Evolutionary conservation across 35 echinoderm and acorn worm species (phyloP).

Genomic region (Lytechinus variegatus): DNA sequence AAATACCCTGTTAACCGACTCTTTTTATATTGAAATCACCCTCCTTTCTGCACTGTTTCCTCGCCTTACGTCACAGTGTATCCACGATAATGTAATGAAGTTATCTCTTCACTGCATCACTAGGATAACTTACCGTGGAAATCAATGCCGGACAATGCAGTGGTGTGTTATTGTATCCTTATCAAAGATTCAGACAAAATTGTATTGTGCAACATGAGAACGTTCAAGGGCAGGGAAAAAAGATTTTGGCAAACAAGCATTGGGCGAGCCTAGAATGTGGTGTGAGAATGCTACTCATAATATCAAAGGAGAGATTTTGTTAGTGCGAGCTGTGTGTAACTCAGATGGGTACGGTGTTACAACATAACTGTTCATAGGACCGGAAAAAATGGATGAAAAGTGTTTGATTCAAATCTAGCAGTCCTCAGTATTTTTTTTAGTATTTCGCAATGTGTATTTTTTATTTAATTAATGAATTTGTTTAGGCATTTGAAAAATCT

Average conservation of each 20-base stretch:
- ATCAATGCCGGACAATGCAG: neutral
- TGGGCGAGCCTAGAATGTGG: neutral
- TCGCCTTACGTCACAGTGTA: neutral
- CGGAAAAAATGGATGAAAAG: no score
- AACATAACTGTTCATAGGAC: neutral
- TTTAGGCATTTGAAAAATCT: no score
- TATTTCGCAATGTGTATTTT: no score
- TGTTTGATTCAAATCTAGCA: no score
- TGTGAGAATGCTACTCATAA: constrained; percentile 1
- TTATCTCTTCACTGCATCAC: neutral
- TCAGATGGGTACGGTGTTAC: neutral
- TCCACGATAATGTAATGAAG: neutral
- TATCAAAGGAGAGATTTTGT: constrained; percentile 4
- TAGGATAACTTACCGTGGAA: neutral
- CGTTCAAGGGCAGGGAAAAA: neutral
- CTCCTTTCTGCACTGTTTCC: neutral
- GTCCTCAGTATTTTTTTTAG: no score
- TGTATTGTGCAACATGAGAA: neutral
- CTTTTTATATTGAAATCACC: neutral
- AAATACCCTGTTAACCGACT: neutral
- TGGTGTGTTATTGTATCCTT: neutral
- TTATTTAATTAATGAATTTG: no score
- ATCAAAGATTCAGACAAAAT: constrained; percentile 19
- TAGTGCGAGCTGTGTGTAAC: neutral
- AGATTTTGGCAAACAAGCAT: neutral